Evolutionary conservation across 2,797 vertebrate species (phyloP).

Genomic region (Sebastolobus alascanus): DNA sequence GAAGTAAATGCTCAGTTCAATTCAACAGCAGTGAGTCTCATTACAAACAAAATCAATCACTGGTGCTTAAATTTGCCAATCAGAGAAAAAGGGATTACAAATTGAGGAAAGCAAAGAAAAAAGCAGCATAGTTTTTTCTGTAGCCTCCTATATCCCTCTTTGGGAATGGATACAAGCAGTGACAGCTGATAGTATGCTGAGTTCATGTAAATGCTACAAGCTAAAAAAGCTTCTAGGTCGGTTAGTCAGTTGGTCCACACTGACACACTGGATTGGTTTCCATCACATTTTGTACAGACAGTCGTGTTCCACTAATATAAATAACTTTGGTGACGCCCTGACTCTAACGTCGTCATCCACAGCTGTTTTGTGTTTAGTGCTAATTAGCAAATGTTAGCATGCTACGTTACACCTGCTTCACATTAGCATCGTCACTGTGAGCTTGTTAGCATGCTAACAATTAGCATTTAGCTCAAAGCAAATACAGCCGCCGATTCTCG

Average conservation of each 20-base stretch:
- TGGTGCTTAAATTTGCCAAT: background rate
- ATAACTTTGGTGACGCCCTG: background rate
- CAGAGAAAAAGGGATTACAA: too few relatives aligned
- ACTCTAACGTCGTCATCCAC: background rate
- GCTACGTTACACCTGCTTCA: too few relatives aligned
- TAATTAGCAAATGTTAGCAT: too few relatives aligned
- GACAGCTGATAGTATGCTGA: background rate
- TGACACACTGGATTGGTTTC: background rate
- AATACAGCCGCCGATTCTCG: background rate
- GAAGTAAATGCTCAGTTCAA: background rate
- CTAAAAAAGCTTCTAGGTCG: background rate
- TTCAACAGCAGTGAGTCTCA: background rate
- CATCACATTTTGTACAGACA: background rate
- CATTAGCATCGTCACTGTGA: background rate
- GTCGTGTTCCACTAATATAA: background rate
- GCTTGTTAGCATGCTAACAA: background rate
- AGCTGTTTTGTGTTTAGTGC: too few relatives aligned
- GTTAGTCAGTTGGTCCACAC: background rate
- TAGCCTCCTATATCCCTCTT: background rate
- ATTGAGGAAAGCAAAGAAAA: too few relatives aligned
- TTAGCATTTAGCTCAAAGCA: background rate
- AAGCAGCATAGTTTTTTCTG: background rate
- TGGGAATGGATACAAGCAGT: background rate
- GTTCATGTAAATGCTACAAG: background rate
- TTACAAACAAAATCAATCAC: background rate